These are phyloP conservation scores for Oryzias sinensis DNA, from an alignment of 2,797 vertebrate genomes.

Conservation along the genomic window DNA sequence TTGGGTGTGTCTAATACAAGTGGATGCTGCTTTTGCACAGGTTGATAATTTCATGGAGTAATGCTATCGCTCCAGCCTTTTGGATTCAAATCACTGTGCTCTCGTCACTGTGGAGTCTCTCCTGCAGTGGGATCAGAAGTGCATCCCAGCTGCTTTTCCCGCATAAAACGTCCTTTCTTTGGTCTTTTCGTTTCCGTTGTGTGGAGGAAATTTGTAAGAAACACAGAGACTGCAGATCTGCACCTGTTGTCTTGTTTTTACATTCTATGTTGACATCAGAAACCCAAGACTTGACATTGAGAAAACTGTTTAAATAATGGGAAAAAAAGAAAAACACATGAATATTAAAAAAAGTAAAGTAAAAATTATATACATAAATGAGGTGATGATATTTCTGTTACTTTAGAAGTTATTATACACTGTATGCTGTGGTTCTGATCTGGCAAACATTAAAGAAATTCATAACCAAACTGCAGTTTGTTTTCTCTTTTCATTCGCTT, in stretches of 20 bases:
- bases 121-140: slow-evolving; percentile 6
- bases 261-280: slow-evolving; percentile 75
- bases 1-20: too few relatives aligned
- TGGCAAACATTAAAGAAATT: slow-evolving; percentile 85
- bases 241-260: slow-evolving; percentile 80
- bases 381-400: slow-evolving; percentile 84
- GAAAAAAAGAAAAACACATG: slow-evolving; percentile 24
- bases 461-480: slow-evolving; percentile 67
- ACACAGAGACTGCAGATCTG: slow-evolving; percentile 43
- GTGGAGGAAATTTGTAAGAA: too few relatives aligned
- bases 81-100: slow-evolving; percentile 29
- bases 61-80: slow-evolving; percentile 22
- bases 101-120: slow-evolving; percentile 14
- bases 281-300: slow-evolving; percentile 71
- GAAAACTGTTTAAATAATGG: slow-evolving; percentile 68
- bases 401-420: slow-evolving; percentile 84
- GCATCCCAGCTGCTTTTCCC: too few relatives aligned
- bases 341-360: slow-evolving; percentile 50
- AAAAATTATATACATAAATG: slow-evolving; percentile 78
- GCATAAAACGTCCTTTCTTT: too few relatives aligned
- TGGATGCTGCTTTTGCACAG: too few relatives aligned
- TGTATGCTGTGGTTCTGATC: slow-evolving; percentile 85
- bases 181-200: too few relatives aligned
- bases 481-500: slow-evolving; percentile 36
- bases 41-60: slow-evolving; percentile 9